Conservation (phyloP, 1,140 invertebrate species). For the Mycetomoellerius zeteki region DNA sequence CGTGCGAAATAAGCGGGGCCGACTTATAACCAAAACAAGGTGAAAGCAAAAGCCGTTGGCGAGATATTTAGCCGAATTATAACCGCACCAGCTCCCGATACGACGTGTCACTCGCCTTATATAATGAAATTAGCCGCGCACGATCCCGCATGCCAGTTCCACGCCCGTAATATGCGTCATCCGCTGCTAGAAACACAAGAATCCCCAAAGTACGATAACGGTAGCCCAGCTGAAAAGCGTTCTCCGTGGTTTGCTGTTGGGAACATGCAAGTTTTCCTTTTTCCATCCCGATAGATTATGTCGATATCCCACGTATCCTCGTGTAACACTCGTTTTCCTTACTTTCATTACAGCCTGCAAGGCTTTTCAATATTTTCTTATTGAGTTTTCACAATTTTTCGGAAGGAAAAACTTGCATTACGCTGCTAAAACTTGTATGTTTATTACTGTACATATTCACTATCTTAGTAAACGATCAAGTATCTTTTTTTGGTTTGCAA, state of each 20-base stretch:
- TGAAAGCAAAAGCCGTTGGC: slow-evolving; percentile 76
- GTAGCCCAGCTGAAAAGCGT: slow-evolving; percentile 57
- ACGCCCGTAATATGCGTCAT: slow-evolving; percentile 66
- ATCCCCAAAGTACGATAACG: slow-evolving; percentile 43
- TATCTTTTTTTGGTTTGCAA: neutral
- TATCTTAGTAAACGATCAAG: neutral
- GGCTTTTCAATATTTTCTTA: slow-evolving; percentile 46
- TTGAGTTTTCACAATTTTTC: neutral
- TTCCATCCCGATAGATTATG: slow-evolving; percentile 38
- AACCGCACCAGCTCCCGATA: slow-evolving; percentile 76
- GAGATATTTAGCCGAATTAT: slow-evolving; percentile 81
- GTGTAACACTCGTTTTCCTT: slow-evolving; percentile 30
- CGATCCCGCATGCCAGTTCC: slow-evolving; percentile 63
- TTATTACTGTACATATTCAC: slow-evolving; percentile 23
- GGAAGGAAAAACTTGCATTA: neutral
- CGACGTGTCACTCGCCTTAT: slow-evolving; percentile 80
- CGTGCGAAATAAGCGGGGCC: slow-evolving; percentile 79
- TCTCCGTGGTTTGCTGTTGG: slow-evolving; percentile 55
- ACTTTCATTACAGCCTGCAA: slow-evolving; percentile 29
- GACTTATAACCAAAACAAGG: slow-evolving; percentile 82
- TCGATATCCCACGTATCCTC: slow-evolving; percentile 32
- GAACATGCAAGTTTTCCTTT: slow-evolving; percentile 66
- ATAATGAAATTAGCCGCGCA: slow-evolving; percentile 79
- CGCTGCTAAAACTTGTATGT: neutral
- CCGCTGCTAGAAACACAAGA: slow-evolving; percentile 59